phyloP scores from a whole-genome alignment of 1,140 invertebrate species.

The Oncopodura yosiiana region DNA sequence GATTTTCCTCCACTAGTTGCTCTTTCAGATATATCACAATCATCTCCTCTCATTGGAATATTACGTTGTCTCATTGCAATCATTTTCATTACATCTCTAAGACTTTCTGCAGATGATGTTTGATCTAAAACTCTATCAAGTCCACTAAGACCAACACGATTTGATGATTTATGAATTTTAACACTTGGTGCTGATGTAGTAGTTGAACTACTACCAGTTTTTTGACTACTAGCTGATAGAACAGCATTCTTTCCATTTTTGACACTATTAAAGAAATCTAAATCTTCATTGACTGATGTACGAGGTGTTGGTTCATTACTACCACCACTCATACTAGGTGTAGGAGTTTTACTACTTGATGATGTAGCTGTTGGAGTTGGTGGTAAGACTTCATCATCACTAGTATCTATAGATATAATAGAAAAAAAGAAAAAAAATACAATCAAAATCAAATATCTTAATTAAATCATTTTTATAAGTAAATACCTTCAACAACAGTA shows the following conservation, averaged over 20 bases:
- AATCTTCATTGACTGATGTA: no score
- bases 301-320: not conserved
- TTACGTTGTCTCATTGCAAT: constrained; percentile 29
- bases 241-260: constrained; percentile 36
- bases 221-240: constrained; percentile 27
- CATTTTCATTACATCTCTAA: constrained; percentile 35
- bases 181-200: not conserved
- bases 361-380: not conserved
- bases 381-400: constrained; percentile 30
- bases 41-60: constrained; percentile 25
- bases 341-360: not conserved
- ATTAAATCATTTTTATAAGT: constrained; percentile 2
- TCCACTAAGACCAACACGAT: constrained; percentile 5
- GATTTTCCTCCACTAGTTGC: constrained; percentile 20
- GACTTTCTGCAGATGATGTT: not conserved
- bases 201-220: not conserved
- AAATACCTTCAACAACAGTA: constrained; percentile 72
- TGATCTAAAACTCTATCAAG: constrained; percentile 15
- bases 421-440: not conserved
- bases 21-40: constrained; percentile 2
- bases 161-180: not conserved
- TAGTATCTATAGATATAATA: constrained; percentile 24
- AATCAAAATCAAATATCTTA: not conserved
- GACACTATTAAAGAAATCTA: constrained; percentile 33
- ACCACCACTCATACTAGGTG: not conserved